Conservation (phyloP, 2,113 vertebrate species). For the Notothenia coriiceps region DNA sequence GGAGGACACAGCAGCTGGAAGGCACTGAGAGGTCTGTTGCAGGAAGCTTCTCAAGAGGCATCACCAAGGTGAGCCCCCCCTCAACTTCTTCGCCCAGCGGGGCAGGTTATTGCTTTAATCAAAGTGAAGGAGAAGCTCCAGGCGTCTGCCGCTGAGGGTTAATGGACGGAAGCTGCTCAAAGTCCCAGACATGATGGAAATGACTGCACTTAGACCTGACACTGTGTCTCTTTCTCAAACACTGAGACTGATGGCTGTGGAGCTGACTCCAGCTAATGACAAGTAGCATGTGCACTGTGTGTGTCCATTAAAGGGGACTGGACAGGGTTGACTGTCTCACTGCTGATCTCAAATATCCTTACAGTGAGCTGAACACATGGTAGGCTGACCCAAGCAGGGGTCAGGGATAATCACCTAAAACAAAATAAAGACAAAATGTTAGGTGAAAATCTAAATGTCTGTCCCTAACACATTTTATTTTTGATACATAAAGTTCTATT, state of each 20-base stretch:
- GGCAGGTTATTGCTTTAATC: constrained; percentile 67
- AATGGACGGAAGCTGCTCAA: constrained; percentile 57
- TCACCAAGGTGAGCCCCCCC: constrained; percentile 27
- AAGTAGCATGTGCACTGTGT: too few relatives aligned
- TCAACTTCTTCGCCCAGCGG: background rate
- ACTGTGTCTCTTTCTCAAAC: constrained; percentile 52
- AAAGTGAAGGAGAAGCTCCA: constrained; percentile 59
- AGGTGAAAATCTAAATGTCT: background rate
- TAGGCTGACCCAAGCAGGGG: too few relatives aligned
- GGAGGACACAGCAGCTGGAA: constrained; percentile 33
- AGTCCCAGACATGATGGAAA: constrained; percentile 61
- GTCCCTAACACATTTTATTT: background rate
- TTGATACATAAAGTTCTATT: background rate
- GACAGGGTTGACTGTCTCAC: constrained; percentile 30
- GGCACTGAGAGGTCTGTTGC: constrained; percentile 13
- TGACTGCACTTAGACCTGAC: constrained; percentile 41
- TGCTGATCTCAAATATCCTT: background rate
- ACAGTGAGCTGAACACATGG: background rate
- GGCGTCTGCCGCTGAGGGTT: constrained; percentile 51
- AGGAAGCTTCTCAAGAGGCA: constrained; percentile 38
- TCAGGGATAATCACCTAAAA: background rate
- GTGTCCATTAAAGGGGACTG: constrained; percentile 19
- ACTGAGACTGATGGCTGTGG: constrained; percentile 59
- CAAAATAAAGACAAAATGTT: too few relatives aligned
- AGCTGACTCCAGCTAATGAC: constrained; percentile 27